Evolutionary conservation across 2,113 vertebrate species (phyloP).

Genomic region (Euleptes europaea): DNA sequence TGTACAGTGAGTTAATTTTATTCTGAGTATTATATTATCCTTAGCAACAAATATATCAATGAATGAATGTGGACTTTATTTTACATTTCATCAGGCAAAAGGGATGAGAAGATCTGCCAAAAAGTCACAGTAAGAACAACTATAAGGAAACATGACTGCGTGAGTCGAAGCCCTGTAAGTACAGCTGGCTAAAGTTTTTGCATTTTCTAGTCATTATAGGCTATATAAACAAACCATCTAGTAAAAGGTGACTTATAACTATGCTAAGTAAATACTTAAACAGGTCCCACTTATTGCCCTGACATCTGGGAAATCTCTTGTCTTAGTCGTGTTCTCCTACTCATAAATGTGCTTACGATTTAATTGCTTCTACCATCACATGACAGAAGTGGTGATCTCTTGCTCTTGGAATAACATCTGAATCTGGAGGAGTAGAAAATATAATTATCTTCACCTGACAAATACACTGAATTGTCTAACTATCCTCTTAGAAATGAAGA

Average conservation of each 20-base stretch:
- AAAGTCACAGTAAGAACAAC: conserved; percentile 92
- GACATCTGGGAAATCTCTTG: conserved; percentile 29
- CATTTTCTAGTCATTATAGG: not conserved
- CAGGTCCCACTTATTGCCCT: not conserved
- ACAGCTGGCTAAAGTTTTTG: not conserved
- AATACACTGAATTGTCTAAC: not conserved
- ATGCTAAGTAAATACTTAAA: not conserved
- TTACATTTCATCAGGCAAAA: conserved; percentile 86
- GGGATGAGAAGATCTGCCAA: conserved; percentile 93
- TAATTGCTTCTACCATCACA: conserved; percentile 1
- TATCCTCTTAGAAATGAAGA: not conserved
- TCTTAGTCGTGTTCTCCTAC: conserved; percentile 13
- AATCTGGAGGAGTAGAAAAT: conserved; percentile 24
- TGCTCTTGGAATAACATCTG: conserved; percentile 32
- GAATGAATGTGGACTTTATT: conserved; percentile 35
- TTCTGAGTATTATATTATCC: not conserved
- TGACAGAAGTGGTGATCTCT: conserved; percentile 16
- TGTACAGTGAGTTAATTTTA: not conserved
- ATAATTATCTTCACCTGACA: conserved; percentile 10
- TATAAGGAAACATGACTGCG: conserved; percentile 92
- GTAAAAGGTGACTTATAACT: not conserved
- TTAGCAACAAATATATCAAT: not conserved
- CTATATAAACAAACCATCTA: not conserved
- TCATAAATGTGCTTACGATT: not conserved
- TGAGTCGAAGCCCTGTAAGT: conserved; percentile 92